Evolutionary conservation across 2,888 invertebrate genomes (phyloP), one percentile per base, ranked within the genome.

Genomic region (Melanotus villosus): DNA sequence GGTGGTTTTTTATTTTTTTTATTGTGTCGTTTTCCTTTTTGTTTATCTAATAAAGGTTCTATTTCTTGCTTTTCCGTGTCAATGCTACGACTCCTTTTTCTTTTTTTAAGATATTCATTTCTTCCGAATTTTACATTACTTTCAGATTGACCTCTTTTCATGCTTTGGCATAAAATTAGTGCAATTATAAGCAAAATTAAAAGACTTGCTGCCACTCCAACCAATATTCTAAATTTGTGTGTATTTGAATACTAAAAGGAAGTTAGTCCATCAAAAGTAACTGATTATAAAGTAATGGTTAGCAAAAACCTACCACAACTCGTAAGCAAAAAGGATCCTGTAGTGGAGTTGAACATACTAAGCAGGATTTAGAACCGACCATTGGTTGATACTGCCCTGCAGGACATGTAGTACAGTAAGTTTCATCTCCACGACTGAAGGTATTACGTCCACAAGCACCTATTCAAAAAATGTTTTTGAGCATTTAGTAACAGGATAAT

Each of bases 391-490:
- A 85, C 50, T 83, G 80, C 7, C 81, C 82, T 21, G 73, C 69
- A 1, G 84, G 84, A 71, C 85, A 85, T 14, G 77, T 68, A 19
- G 73, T 77, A 68, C 85, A 85, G 62, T 76, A 80, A 0, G 82
- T 80, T 65, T 80, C 80, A 14, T 80, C 78, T n/a, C 82, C 84
- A 7, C 66, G 70, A 70, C 81, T 84, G 70, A 76, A 85, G 2
- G 80, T 81, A 65, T 84, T 81, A 57, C 77, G 77, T 6, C 80
- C 80, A 73, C 85, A 85, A 23, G 83, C 80, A 64, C 82, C 85
- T 85, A 65, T 56, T 79, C 79, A 59, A 63, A 52, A 21, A 57
- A 16, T 14, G 32, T 5, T 56, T 65, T 10, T n/a, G n/a, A n/a
- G n/a, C n/a, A n/a, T n/a, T n/a, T n/a, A n/a, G n/a, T n/a, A n/a